Conservation (phyloP, 2,888 invertebrate genomes). For the Hipparchia semele region DNA sequence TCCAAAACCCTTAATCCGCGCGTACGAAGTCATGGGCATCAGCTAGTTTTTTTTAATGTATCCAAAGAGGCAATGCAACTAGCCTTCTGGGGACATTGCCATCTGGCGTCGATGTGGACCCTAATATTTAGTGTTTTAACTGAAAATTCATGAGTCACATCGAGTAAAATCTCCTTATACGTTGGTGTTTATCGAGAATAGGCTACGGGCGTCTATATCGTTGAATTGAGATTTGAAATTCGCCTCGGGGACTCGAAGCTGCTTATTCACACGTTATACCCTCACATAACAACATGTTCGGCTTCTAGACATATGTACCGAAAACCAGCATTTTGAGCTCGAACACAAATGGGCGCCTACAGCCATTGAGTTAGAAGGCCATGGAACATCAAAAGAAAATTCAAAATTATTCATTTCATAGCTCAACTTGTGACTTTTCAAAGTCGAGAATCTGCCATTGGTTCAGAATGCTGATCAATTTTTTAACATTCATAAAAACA, state of each 20-base stretch:
- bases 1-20: too few species aligned
- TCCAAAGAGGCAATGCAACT: too few species aligned
- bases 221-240: conserved; percentile 40
- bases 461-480: too few species aligned
- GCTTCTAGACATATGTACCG: not conserved
- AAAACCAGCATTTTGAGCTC: not conserved
- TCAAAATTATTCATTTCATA: too few species aligned
- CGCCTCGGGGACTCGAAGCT: conserved; percentile 30
- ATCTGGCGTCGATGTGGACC: too few species aligned
- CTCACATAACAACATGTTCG: conserved; percentile 13
- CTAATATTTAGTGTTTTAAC: not conserved
- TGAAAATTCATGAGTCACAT: conserved; percentile 10
- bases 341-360: not conserved
- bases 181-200: conserved; percentile 23
- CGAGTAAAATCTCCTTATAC: conserved; percentile 18
- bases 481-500: too few species aligned
- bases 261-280: conserved; percentile 31
- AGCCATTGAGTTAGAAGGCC: not conserved
- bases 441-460: too few species aligned
- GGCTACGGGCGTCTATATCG: conserved; percentile 23
- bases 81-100: too few species aligned
- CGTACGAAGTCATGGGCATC: too few species aligned
- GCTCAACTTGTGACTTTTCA: too few species aligned
- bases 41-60: too few species aligned
- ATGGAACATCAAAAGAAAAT: too few species aligned